Base-by-base conservation (phyloP, 1,140 invertebrate genomes). In the Magallana angulata region DNA sequence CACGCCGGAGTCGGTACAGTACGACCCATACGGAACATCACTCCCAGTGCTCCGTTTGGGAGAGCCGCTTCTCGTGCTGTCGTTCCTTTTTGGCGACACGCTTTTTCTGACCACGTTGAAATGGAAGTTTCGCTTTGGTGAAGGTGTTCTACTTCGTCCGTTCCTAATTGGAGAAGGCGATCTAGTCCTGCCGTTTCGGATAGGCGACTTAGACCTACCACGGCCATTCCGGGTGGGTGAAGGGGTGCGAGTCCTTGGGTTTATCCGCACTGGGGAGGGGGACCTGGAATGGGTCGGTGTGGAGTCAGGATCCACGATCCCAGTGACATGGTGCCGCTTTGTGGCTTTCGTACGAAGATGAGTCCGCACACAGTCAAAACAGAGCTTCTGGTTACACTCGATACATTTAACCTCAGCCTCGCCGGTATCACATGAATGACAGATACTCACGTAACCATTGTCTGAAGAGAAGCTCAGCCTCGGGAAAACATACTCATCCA, bases 311-410 rank as follows among this genome's bases (percentile, higher is more conserved):
- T 82, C 80, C 16, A 85, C 16, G 30, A 89, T 86, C 16, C 88
- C 88, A 16, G 88, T 89, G 3, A 89, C 60, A 58, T 89, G 88
- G 57, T 89, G 88, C 36, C 88, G 57, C 24, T 82, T 86, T 7
- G 88, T 89, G 7, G 82, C 59, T 62, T 57, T 84, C 7, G 88
- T 30, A 7, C 60, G 82, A 16, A 89, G 68, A 59, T 89, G 88
- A 36, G 86, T 57, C 18, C 68, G 85, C 14, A 85, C 85, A 68
- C 88, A 89, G n/a, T 89, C 88, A 71, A 89, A 89, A 59, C 88
- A 89, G 3, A 89, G 58, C 24, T 87, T 89, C 48, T 87, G 85
- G 71, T 85, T 85, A 82, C 88, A 89, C 85, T 89, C 88, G 1
- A 89, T 57, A 56, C 88, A 89, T 12, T 82, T 64, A 7, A 89